Conservation (phyloP, 2,888 invertebrate genomes). For the Hypselothyrea guttata region DNA sequence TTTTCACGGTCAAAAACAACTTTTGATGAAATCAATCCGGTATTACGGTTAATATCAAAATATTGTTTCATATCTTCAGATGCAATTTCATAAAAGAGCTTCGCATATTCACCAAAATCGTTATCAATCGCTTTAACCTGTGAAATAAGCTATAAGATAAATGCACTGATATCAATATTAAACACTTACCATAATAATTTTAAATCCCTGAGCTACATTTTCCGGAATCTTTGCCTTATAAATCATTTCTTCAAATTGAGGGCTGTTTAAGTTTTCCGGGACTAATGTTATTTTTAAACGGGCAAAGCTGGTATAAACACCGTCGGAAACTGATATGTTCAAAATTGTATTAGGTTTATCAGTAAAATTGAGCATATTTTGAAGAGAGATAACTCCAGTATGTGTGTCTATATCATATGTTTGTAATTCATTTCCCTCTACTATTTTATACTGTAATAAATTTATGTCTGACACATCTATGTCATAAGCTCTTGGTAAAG, state of each 20-base stretch:
- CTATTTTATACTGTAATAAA: slow-evolving; percentile 90
- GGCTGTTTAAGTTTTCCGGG: slow-evolving; percentile 90
- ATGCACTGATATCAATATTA: background rate
- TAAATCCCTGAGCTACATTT: slow-evolving; percentile 89
- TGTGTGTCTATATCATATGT: slow-evolving; percentile 87
- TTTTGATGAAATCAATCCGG: slow-evolving; percentile 88
- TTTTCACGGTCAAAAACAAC: slow-evolving; percentile 89
- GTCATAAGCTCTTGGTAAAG: slow-evolving; percentile 94
- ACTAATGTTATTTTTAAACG: slow-evolving; percentile 90
- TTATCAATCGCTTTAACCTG: slow-evolving; percentile 90
- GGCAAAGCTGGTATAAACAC: slow-evolving; percentile 95
- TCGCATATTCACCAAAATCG: slow-evolving; percentile 90
- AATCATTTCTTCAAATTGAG: slow-evolving; percentile 89
- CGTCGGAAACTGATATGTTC: slow-evolving; percentile 97
- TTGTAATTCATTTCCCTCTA: slow-evolving; percentile 90
- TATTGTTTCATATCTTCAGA: slow-evolving; percentile 88
- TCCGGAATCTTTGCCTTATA: slow-evolving; percentile 92
- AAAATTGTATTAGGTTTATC: slow-evolving; percentile 86
- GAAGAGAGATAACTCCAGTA: slow-evolving; percentile 86
- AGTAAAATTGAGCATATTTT: slow-evolving; percentile 89
- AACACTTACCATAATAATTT: slow-evolving; percentile 86
- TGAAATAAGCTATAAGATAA: slow-evolving; percentile 6
- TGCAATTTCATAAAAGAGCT: slow-evolving; percentile 89
- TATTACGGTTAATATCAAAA: slow-evolving; percentile 88
- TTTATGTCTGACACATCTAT: slow-evolving; percentile 90